A percentile compares a stretch with the other conserved stretches of the same genome.
Conservation (phyloP, 1,140 invertebrate genomes). For the Zaprionus capensis region DNA sequence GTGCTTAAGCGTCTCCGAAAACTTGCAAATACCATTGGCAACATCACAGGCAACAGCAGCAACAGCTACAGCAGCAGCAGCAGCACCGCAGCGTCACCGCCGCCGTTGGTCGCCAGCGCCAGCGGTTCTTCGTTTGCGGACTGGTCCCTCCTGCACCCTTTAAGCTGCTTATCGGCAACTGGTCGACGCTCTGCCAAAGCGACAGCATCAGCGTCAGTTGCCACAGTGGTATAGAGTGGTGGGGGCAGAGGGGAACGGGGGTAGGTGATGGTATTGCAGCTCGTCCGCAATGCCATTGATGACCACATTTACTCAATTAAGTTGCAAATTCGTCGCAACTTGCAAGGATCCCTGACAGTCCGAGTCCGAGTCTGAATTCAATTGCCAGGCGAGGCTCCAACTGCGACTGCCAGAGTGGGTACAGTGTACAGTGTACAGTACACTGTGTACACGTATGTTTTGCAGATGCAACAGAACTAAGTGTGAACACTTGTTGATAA, state of each 20-base stretch:
- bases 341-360: neutral
- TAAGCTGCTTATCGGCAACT: slow-evolving; percentile 2
- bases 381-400: neutral
- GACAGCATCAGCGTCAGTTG: neutral
- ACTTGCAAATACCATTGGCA: slow-evolving; percentile 14
- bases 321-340: slow-evolving; percentile 23
- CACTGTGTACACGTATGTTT: neutral
- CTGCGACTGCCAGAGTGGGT: neutral
- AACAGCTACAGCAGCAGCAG: neutral
- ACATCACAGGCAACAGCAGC: neutral
- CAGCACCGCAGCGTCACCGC: neutral
- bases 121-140: neutral
- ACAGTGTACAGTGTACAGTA: neutral
- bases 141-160: neutral
- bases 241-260: neutral
- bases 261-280: neutral
- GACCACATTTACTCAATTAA: slow-evolving; percentile 30
- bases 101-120: slow-evolving; percentile 1
- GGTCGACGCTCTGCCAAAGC: neutral
- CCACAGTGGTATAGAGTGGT: neutral
- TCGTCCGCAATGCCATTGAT: slow-evolving; percentile 12
- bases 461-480: neutral
- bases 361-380: neutral
- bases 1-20: slow-evolving; percentile 3
- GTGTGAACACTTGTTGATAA: neutral